Percentiles rank a stretch among this genome's conserved stretches.
phyloP scores from a whole-genome alignment of 2,113 vertebrate genomes.

The Platichthys stellatus region DNA sequence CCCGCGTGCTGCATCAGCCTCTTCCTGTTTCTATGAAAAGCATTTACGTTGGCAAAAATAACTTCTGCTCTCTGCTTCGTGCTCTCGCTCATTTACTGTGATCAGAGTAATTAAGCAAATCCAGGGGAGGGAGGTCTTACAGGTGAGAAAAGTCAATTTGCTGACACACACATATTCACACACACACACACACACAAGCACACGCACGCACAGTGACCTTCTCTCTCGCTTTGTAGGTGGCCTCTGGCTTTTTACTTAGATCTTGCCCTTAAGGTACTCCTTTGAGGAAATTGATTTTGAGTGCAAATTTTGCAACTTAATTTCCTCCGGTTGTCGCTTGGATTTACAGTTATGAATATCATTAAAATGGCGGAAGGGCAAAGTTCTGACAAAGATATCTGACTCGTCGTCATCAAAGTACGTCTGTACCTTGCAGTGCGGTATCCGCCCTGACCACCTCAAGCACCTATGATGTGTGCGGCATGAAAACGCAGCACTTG shows the following conservation, averaged over 20 bases:
- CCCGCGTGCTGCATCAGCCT: slow-evolving; percentile 45
- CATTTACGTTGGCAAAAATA: slow-evolving; percentile 44
- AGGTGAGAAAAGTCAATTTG: slow-evolving; percentile 45
- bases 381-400: background rate
- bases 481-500: background rate
- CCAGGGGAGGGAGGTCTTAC: slow-evolving; percentile 10
- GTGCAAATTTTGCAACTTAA: background rate
- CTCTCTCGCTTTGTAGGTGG: slow-evolving; percentile 82
- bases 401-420: background rate
- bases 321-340: slow-evolving; percentile 1
- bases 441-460: background rate
- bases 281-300: slow-evolving; percentile 34
- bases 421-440: background rate
- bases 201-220: slow-evolving; percentile 81
- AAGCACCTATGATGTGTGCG: background rate
- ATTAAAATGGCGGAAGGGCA: background rate
- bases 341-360: background rate
- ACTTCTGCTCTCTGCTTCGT: slow-evolving; percentile 16
- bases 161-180: slow-evolving; percentile 16
- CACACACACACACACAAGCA: slow-evolving; percentile 1
- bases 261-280: slow-evolving; percentile 86
- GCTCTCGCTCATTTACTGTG: slow-evolving; percentile 32
- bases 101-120: slow-evolving; percentile 56
- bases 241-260: slow-evolving; percentile 87
- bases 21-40: slow-evolving; percentile 42